Conservation (phyloP, 1,140 invertebrate species). For the Lethocerus indicus region DNA sequence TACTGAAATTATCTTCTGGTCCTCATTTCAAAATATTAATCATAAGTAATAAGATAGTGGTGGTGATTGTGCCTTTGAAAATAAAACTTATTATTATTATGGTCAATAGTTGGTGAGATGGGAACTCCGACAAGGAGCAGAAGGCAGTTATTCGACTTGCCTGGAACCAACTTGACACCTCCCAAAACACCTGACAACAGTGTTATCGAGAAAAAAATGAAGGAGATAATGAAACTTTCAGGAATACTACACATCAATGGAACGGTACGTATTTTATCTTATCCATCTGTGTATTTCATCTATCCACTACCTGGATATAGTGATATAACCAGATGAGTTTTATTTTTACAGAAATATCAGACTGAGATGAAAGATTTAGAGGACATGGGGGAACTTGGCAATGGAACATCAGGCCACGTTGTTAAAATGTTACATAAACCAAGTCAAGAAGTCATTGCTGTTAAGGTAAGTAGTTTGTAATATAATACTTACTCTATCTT, state of each 20-base stretch:
- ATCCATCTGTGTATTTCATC: not conserved
- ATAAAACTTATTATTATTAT: not conserved
- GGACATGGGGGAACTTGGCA: conserved; percentile 78
- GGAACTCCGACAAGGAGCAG: conserved; percentile 29
- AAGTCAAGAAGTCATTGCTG: conserved; percentile 74
- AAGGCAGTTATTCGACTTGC: conserved; percentile 27
- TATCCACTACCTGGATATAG: not conserved
- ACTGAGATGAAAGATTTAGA: conserved; percentile 75
- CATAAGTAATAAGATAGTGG: not conserved
- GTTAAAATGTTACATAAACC: conserved; percentile 88
- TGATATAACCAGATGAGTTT: not conserved
- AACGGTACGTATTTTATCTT: conserved; percentile 22
- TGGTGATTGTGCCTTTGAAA: not conserved
- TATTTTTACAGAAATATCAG: conserved; percentile 40
- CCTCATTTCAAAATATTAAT: not conserved
- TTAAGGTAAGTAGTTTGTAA: conserved; percentile 79
- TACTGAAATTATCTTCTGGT: not conserved
- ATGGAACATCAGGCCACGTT: conserved; percentile 91
- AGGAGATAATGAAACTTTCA: conserved; percentile 65
- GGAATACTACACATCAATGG: conserved; percentile 72
- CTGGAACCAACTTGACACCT: conserved; percentile 24
- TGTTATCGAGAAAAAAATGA: conserved; percentile 51
- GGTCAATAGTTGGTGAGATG: conserved; percentile 26
- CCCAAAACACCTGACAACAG: conserved; percentile 20
- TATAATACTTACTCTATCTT: too few species aligned